Percentiles rank a stretch among this genome's conserved stretches.
Conservation (phyloP, 2,888 invertebrate genomes). For the Microplitis deprimator region DNA sequence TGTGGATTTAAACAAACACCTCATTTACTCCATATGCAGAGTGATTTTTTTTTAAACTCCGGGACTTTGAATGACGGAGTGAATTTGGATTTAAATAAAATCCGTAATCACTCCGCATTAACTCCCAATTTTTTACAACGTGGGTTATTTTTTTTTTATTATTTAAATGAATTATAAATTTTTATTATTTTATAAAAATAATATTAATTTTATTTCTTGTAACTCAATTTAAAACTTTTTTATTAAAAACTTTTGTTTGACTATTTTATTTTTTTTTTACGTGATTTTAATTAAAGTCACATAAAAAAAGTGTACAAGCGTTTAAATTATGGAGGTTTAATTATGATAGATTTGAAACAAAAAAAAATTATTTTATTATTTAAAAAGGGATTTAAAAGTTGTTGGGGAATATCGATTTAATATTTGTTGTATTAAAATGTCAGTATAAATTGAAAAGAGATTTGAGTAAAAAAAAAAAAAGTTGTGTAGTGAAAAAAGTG, state of each 20-base stretch:
- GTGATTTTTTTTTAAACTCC: too few species aligned
- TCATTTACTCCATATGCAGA: too few species aligned
- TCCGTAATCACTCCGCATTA: too few species aligned
- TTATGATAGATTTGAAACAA: neutral
- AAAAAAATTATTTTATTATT: neutral
- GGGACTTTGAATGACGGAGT: too few species aligned
- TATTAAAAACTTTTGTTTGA: neutral
- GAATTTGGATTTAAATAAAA: too few species aligned
- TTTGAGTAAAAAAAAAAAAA: neutral
- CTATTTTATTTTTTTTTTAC: neutral
- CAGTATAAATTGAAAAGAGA: slow-evolving; percentile 14
- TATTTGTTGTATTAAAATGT: neutral
- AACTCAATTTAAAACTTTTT: neutral
- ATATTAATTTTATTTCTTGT: neutral
- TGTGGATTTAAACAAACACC: too few species aligned
- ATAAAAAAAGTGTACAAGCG: neutral
- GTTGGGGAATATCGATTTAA: neutral
- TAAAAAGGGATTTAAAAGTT: neutral
- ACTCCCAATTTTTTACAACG: too few species aligned
- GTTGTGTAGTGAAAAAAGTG: neutral
- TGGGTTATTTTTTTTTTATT: neutral
- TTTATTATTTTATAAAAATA: neutral
- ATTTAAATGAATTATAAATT: neutral
- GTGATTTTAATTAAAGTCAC: neutral
- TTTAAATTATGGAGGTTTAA: neutral